Evolutionary conservation across 2,888 invertebrate genomes (phyloP).

Genomic region (Trissolcus japonicus): DNA sequence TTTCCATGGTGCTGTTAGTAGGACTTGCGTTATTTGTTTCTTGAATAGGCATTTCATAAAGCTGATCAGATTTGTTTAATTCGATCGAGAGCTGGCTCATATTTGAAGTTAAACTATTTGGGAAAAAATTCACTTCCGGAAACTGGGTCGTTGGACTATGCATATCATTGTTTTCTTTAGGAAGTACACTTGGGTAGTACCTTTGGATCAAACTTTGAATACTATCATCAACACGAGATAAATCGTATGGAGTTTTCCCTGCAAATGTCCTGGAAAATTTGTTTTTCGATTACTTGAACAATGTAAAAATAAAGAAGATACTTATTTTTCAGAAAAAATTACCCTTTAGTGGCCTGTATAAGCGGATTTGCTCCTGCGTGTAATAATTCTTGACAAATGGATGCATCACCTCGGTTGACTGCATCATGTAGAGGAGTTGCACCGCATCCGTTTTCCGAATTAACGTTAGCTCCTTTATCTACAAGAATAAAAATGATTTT

Average conservation of each 20-base stretch:
- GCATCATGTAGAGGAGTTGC: constrained; percentile 82
- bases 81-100: constrained; percentile 73
- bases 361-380: constrained; percentile 79
- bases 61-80: constrained; percentile 71
- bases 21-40: constrained; percentile 68
- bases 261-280: constrained; percentile 68
- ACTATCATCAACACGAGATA: constrained; percentile 66
- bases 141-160: constrained; percentile 66
- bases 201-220: constrained; percentile 68
- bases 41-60: constrained; percentile 66
- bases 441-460: constrained; percentile 79
- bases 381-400: constrained; percentile 78
- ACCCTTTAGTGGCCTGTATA: constrained; percentile 78
- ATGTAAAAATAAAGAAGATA: not conserved
- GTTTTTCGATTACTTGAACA: not conserved
- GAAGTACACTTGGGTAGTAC: constrained; percentile 64
- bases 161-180: constrained; percentile 69
- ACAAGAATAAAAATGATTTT: not conserved
- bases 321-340: constrained; percentile 32
- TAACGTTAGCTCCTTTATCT: constrained; percentile 80
- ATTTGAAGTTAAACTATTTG: constrained; percentile 68
- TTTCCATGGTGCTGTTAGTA: constrained; percentile 62
- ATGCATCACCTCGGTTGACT: constrained; percentile 78
- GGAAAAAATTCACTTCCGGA: constrained; percentile 67
- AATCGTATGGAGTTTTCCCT: constrained; percentile 72